Base-by-base conservation (phyloP, 1,140 invertebrate genomes). In the Thaumetopoea pityocampa region DNA sequence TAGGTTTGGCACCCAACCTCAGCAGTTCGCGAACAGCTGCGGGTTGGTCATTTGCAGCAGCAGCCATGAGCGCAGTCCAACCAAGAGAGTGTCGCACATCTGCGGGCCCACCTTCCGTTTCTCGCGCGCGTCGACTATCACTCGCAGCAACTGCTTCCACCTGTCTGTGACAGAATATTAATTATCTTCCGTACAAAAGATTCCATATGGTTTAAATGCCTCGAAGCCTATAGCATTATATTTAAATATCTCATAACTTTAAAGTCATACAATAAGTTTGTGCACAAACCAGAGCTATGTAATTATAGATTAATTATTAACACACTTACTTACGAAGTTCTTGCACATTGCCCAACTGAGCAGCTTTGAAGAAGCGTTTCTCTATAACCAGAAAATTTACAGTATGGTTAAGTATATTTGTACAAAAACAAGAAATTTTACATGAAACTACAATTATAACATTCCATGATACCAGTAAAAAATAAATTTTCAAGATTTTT, bases 11-110 rank as follows among this genome's bases (percentile, higher is more conserved):
- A 12, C 95, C 95, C 40, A 88, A 82, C 7, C 89, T 82, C 17
- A 97, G 67, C 11, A 98, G 82, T 48, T 90, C 71, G 76, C 88
- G 86, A 1, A 96, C 88, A 41, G 89, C 88, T 12, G 89, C 87
- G 10, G 82, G 37, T 53, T 90, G 88, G 26, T 90, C 89, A 84
- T 95, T 96, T 8, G 96, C 90, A 14, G 92, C 92, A 36, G 95
- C 94, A 28, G 92, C 88, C 82, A 96, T 94, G 17, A 97, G 83
- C 6, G 94, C 88, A 27, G 94, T 96, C 95, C 95, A 97, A 19
- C 96, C 95, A 16, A 96, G 83, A 8, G 81, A 43, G 80, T 95
- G 93, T 1, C 90, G 82, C 28, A 54, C 48, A 80, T 94, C 92
- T 4, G 90, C 85, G 67, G 88, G 67, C 6, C 72, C 78, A 50